phyloP scores from a whole-genome alignment of 2,113 vertebrate genomes.

The Sialia sialis region DNA sequence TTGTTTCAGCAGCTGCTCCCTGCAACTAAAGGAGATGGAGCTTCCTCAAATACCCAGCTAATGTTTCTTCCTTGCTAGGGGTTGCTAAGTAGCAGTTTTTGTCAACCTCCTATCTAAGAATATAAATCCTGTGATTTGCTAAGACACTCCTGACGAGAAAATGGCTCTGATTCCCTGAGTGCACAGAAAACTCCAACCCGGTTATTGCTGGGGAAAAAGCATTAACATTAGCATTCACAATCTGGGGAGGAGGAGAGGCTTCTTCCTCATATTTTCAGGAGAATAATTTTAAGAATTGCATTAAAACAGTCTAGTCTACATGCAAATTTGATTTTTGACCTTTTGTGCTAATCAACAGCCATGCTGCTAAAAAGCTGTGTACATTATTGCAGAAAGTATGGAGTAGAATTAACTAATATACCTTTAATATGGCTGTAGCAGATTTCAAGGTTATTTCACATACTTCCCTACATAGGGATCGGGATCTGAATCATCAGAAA shows the following conservation, averaged over 20 bases:
- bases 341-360: constrained; percentile 61
- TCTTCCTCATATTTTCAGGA: constrained; percentile 45
- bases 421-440: not conserved
- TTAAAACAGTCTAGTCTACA: constrained; percentile 62
- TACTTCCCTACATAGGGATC: not conserved
- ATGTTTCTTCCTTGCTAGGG: constrained; percentile 52
- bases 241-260: constrained; percentile 32
- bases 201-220: constrained; percentile 30
- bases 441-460: constrained; percentile 23
- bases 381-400: constrained; percentile 36
- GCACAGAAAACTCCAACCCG: not conserved
- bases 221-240: constrained; percentile 40
- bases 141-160: constrained; percentile 40
- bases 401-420: constrained; percentile 45
- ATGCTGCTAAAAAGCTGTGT: constrained; percentile 49
- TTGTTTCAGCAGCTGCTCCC: constrained; percentile 1
- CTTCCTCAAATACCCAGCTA: constrained; percentile 58
- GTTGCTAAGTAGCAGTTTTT: constrained; percentile 67
- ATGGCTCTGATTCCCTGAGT: constrained; percentile 28
- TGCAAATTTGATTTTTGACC: constrained; percentile 59
- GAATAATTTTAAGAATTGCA: constrained; percentile 59
- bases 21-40: not conserved
- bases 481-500: constrained; percentile 4
- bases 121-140: constrained; percentile 60
- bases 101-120: constrained; percentile 61